phyloP scores from a whole-genome alignment of 2,113 vertebrate genomes.

The Zosterops japonicus region DNA sequence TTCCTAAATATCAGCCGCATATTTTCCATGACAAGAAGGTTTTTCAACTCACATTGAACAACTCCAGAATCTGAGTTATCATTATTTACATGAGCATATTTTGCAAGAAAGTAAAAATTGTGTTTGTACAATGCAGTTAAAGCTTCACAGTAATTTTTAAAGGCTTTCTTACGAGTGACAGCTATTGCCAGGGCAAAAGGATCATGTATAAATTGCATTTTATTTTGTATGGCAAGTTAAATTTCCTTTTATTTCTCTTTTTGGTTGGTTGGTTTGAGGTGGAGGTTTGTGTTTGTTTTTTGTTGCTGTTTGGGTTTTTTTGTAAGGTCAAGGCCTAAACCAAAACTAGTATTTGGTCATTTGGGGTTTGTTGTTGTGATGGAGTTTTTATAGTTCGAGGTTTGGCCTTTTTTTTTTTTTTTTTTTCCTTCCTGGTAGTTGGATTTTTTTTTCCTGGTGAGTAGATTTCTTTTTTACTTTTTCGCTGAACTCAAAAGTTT shows the following conservation, averaged over 20 bases:
- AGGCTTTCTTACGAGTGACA: constrained; percentile 5
- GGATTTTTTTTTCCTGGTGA: fast-evolving
- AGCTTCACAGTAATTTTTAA: background rate
- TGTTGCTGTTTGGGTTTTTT: background rate
- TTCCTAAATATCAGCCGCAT: constrained; percentile 98
- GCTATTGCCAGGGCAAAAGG: background rate
- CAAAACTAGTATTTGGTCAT: background rate
- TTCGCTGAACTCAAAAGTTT: constrained; percentile 1
- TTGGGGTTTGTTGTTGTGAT: background rate
- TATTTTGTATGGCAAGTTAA: background rate
- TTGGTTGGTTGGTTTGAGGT: background rate
- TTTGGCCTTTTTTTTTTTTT: no score
- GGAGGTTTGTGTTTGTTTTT: background rate
- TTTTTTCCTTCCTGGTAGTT: no score
- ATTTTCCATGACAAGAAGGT: constrained; percentile 92
- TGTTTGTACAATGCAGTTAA: background rate
- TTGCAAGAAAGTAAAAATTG: constrained; percentile 46
- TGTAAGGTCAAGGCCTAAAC: background rate
- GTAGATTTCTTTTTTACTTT: background rate
- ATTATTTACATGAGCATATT: constrained; percentile 70
- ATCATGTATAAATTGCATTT: background rate
- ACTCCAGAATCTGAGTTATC: constrained; percentile 75
- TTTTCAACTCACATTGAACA: constrained; percentile 83
- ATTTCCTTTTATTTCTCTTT: background rate
- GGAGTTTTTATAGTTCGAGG: background rate